Evolutionary conservation across 2,797 vertebrate species (phyloP), one percentile per base, ranked within the genome.

Genomic region (Tenualosa thibaudeaui): DNA sequence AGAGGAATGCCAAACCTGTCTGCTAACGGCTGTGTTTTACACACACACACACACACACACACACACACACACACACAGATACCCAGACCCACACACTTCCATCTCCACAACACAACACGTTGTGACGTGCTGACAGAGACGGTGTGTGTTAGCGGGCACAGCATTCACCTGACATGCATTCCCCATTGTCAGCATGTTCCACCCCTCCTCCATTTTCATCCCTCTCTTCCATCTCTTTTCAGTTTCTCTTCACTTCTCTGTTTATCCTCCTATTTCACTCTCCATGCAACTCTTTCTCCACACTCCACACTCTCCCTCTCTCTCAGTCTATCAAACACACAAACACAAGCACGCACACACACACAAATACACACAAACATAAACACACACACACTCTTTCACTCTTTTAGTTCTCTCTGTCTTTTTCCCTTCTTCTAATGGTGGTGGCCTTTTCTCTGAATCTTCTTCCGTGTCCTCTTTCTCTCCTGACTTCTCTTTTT

Each of bases 1-100:
- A 58, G 78, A 85, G 83, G 56, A 0, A 22, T 81, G 83, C 60
- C 83, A 68, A 84, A 85, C 26, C 24, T 26, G 60, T 26, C 24
- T 9, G 9, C 58, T 5, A n/a, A 60, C 22, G 5, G 22, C 19
- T 60, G 3, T 62, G 58, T 24, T 62, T 7, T 22, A n/a, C n/a
- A 7, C 58, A 62, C 58, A 8, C 7, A 24, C 19, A n/a, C 19
- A 19, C 58, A 7, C 22, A 6, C 24, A 3, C 10, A 26, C 62
- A 26, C 62, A 12, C 62, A 62, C 22, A 26, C 22, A 62, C 60
- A 26, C 60, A 56, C 54, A 56, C 54, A 56, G 4, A 56, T 9
- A 56, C 54, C 4, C 5, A 56, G 1, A 60, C 58, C 19, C 22
- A 19, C 58, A 62, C 17, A 46, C n/a, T 24, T 19, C 58, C 6